A percentile compares a stretch with the other conserved stretches of the same genome.
Conservation (phyloP, 2,113 vertebrate species). For the Bambusicola thoracicus region DNA sequence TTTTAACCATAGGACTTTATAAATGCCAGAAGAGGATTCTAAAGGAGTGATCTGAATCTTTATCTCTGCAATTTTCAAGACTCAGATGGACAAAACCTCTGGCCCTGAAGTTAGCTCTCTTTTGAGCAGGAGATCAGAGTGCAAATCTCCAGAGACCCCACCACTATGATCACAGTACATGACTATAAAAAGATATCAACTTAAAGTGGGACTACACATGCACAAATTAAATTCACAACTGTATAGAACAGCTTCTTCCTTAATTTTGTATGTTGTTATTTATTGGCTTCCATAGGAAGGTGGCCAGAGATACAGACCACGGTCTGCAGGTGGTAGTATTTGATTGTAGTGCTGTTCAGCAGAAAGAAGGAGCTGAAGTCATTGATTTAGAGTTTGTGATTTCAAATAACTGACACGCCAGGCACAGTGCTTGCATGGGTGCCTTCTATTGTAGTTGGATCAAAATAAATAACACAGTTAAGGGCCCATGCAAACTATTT, state of each 20-base stretch:
- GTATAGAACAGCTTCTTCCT: neutral
- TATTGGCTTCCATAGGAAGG: neutral
- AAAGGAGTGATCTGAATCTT: neutral
- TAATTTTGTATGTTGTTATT: neutral
- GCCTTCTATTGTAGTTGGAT: constrained; percentile 1
- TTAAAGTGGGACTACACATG: neutral
- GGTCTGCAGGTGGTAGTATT: constrained; percentile 44
- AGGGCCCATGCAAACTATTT: neutral
- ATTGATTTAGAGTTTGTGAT: constrained; percentile 12
- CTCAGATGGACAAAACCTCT: neutral
- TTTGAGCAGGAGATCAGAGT: neutral
- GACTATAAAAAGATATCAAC: fast-evolving
- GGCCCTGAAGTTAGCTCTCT: neutral
- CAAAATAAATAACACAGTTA: constrained; percentile 34
- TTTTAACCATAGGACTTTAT: neutral
- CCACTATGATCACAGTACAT: fast-evolving
- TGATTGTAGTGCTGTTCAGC: constrained; percentile 9
- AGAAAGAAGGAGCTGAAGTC: neutral
- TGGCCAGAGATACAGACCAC: neutral
- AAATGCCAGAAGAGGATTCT: neutral
- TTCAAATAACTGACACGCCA: constrained; percentile 10
- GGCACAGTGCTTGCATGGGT: neutral
- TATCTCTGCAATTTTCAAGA: neutral
- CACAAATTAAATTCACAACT: neutral
- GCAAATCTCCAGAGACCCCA: neutral